Conservation (phyloP, 2,113 vertebrate genomes). For the Podarcis raffonei region DNA sequence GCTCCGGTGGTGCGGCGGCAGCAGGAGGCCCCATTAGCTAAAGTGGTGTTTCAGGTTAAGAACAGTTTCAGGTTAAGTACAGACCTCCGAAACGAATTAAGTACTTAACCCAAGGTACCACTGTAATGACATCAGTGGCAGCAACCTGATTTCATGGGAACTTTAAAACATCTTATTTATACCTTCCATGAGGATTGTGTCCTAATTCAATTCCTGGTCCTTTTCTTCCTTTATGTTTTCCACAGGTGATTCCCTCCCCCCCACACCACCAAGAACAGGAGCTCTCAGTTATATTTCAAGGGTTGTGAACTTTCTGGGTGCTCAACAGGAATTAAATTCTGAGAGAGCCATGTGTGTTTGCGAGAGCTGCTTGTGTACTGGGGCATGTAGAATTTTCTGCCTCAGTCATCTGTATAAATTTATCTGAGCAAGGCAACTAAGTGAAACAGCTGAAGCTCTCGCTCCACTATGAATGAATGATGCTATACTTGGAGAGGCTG, state of each 20-base stretch:
- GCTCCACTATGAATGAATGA: not conserved
- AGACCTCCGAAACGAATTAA: too few relatives aligned
- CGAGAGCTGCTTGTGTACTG: not conserved
- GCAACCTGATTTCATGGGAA: not conserved
- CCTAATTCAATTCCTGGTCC: not conserved
- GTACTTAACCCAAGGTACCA: too few relatives aligned
- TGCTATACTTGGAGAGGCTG: not conserved
- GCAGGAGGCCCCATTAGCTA: too few relatives aligned
- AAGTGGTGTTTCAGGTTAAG: too few relatives aligned
- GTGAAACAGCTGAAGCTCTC: conserved; percentile 33
- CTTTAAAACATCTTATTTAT: not conserved
- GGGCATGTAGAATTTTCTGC: conserved; percentile 10
- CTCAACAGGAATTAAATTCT: conserved; percentile 25
- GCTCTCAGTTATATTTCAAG: not conserved
- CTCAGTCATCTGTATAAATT: not conserved
- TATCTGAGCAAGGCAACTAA: not conserved
- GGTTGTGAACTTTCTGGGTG: conserved; percentile 1
- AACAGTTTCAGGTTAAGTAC: too few relatives aligned
- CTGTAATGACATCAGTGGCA: not conserved
- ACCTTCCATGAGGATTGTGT: not conserved
- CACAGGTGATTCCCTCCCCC: not conserved
- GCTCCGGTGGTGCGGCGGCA: too few relatives aligned
- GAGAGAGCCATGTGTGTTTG: not conserved
- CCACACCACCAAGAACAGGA: not conserved
- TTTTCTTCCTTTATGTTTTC: not conserved